These are phyloP conservation scores for Hemaris fuciformis DNA, from an alignment of 2,888 invertebrate genomes.

Conservation along the genomic window DNA sequence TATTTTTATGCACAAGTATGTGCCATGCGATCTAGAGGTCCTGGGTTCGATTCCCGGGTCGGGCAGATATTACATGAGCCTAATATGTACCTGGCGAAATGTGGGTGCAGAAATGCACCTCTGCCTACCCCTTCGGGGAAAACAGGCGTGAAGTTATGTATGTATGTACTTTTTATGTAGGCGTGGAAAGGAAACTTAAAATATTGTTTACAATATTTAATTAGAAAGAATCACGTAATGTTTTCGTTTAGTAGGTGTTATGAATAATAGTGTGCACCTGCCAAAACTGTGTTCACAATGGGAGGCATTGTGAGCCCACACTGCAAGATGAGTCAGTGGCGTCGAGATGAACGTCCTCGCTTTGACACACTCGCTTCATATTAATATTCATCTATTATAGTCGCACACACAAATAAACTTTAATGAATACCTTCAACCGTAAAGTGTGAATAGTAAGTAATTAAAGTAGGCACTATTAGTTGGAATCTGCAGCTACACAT, in stretches of 20 bases:
- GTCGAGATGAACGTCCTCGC: conserved; percentile 22
- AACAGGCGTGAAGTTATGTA: no score
- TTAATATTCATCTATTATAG: conserved; percentile 20
- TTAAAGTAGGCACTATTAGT: background rate
- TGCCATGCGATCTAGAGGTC: no score
- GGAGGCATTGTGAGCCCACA: conserved; percentile 31
- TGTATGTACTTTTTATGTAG: no score
- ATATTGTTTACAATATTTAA: background rate
- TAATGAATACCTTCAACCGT: conserved; percentile 16
- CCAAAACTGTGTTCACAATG: conserved; percentile 27
- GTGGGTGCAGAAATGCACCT: no score
- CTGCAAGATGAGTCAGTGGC: conserved; percentile 30
- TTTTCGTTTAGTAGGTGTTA: conserved; percentile 21
- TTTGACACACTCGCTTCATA: conserved; percentile 32
- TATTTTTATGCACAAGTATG: no score
- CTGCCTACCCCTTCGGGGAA: no score
- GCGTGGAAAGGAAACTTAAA: no score
- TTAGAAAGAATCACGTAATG: background rate
- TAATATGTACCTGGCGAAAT: no score
- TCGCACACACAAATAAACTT: conserved; percentile 21
- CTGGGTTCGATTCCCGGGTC: no score
- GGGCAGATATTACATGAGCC: no score
- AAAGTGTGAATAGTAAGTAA: conserved; percentile 14
- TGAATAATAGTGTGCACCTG: conserved; percentile 29
- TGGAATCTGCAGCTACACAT: no score